Percentiles rank a stretch among this genome's conserved stretches.
Conservation (phyloP, 1,140 invertebrate species). For the Triops cancriformis region DNA sequence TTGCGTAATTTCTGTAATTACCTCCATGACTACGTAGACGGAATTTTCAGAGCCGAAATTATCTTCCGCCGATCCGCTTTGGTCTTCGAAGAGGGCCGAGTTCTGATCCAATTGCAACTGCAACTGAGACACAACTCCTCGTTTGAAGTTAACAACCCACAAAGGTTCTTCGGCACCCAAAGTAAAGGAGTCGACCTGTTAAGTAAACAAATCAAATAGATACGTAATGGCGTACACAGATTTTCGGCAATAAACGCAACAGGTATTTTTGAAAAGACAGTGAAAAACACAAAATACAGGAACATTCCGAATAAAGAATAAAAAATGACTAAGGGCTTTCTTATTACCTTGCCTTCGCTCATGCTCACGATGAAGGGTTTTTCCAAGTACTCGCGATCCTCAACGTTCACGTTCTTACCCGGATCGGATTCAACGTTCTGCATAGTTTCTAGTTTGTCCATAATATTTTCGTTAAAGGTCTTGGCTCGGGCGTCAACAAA, state of each 20-base stretch:
- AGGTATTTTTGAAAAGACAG: background rate
- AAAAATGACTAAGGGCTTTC: background rate
- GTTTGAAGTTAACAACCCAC: constrained; percentile 28
- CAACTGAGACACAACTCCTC: constrained; percentile 23
- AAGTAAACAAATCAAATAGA: background rate
- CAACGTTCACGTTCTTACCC: constrained; percentile 19
- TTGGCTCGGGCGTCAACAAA: constrained; percentile 14
- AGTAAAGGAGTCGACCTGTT: constrained; percentile 23
- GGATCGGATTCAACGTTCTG: background rate
- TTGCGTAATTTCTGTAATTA: background rate
- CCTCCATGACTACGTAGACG: constrained; percentile 26
- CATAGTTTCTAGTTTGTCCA: constrained; percentile 16
- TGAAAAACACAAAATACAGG: no score
- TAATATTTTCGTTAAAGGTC: constrained; percentile 23
- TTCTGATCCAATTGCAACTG: constrained; percentile 25
- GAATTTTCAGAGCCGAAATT: constrained; percentile 18
- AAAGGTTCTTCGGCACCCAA: constrained; percentile 26
- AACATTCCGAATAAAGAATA: background rate
- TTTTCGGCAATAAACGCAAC: background rate
- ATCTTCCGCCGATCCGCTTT: constrained; percentile 2
- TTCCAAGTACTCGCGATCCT: constrained; percentile 20
- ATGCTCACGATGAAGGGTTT: constrained; percentile 26
- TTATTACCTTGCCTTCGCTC: constrained; percentile 20
- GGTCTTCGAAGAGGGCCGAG: constrained; percentile 21
- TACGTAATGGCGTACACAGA: background rate